A percentile compares a stretch with the other conserved stretches of the same genome.
Conservation (phyloP, 2,888 invertebrate species). For the Fissipunctia ypsillon region DNA sequence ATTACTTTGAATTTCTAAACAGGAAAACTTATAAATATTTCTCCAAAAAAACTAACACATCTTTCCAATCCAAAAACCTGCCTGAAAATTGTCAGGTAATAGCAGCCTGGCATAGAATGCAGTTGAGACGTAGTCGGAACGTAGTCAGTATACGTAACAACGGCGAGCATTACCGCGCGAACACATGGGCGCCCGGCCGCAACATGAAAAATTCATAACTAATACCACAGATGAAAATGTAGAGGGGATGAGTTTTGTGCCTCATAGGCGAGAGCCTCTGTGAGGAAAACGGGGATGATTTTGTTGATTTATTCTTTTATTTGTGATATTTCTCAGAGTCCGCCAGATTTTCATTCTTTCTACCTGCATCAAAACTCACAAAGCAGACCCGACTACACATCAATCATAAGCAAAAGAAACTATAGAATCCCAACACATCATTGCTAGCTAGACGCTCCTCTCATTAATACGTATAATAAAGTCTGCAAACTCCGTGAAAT, state of each 20-base stretch:
- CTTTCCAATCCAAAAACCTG: neutral
- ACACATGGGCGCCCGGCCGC: slow-evolving; percentile 78
- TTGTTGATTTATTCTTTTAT: neutral
- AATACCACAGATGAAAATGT: slow-evolving; percentile 72
- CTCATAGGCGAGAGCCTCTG: neutral
- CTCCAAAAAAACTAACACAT: neutral
- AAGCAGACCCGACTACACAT: too few species aligned
- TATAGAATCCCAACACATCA: too few species aligned
- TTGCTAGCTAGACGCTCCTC: too few species aligned
- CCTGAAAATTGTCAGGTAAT: slow-evolving; percentile 29
- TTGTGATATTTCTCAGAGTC: too few species aligned
- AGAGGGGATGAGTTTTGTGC: slow-evolving; percentile 44
- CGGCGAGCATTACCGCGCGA: slow-evolving; percentile 77
- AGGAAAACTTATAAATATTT: neutral
- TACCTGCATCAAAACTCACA: too few species aligned
- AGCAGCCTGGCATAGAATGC: slow-evolving; percentile 26
- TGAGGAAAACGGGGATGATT: neutral
- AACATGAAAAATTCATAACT: slow-evolving; percentile 87
- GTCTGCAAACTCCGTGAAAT: too few species aligned
- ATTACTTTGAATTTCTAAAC: too few species aligned
- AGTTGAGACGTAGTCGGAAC: slow-evolving; percentile 23
- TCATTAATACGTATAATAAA: too few species aligned
- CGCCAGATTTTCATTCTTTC: too few species aligned
- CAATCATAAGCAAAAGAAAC: too few species aligned
- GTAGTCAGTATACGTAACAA: slow-evolving; percentile 72